Base-by-base conservation (phyloP, 2,113 vertebrate genomes). In the Phylloscopus trochiloides region DNA sequence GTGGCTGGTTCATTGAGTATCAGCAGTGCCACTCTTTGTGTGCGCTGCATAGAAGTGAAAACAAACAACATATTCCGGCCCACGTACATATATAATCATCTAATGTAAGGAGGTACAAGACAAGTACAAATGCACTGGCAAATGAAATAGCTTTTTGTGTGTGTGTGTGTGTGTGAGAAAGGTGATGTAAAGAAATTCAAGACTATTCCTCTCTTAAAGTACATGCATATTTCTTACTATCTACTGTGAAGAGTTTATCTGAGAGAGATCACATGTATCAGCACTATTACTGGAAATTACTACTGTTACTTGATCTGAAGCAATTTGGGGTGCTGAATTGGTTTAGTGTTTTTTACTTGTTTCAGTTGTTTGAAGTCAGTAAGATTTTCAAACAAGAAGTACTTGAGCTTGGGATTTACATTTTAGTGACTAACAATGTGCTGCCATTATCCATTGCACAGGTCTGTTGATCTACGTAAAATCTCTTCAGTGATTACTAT, bases 1-100 rank as follows among this genome's bases (percentile, higher is more conserved):
- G 97, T 98, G 97, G 94, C 88, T 97, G 97, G 97, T 98, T 98
- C 98, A 98, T 96, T 97, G 98, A 98, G 96, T 98, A 98, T 96
- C 97, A 96, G 96, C 74, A 90, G 86, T 96, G 90, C 96, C 95
- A 95, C 88, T 59, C 45, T 97, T 98, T 91, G 80, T 94, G 91
- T 95, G 92, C 86, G 84, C 73, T 92, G 61, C 52, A 59, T 20
- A 73, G 80, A 65, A 94, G 71, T 77, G 54, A 97, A 96, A 97
- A 89, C 72, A 97, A 97, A 97, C 95, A 96, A 82, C 89, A 90
- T 90, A 90, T 97, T 97, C 92, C 96, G 63, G 80, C 70, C 62
- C 77, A 79, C 12, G 4, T 66, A 94, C 71, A 93, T 96, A 94
- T 68, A 86, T 92, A 96, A 88, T 93, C 83, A 97, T 90, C 91